These are phyloP conservation scores for Pipra filicauda DNA, from an alignment of 2,113 vertebrate genomes.

Conservation along the genomic window DNA sequence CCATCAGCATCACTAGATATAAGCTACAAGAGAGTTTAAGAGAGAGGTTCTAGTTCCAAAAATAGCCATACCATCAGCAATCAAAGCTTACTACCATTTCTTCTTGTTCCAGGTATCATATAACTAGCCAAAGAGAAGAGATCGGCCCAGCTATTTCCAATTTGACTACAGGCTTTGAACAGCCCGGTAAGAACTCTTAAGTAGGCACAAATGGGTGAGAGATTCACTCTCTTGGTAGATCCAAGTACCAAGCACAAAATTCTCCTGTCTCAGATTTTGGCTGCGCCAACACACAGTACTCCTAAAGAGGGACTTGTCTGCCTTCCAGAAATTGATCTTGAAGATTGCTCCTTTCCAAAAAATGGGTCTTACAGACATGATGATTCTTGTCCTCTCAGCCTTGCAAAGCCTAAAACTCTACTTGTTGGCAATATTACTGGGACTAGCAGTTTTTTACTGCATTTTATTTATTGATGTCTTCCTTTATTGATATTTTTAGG, in stretches of 20 bases:
- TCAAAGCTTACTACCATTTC: not conserved
- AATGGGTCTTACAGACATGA: not conserved
- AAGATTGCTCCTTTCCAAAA: not conserved
- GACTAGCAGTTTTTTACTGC: not conserved
- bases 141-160: not conserved
- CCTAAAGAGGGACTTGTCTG: not conserved
- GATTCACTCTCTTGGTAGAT: not conserved
- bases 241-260: not conserved
- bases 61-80: not conserved
- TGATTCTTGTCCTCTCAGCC: not conserved
- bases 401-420: not conserved
- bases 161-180: not conserved
- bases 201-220: fast-evolving
- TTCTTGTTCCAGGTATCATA: not conserved
- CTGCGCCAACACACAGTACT: not conserved
- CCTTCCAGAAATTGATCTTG: not conserved
- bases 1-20: slow-evolving; percentile 98
- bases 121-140: not conserved
- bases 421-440: not conserved
- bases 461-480: not conserved
- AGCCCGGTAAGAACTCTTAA: not conserved
- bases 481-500: not conserved
- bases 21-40: slow-evolving; percentile 74
- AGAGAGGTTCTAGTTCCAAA: not conserved
- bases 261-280: not conserved